These are phyloP conservation scores for Spinus olivaceus DNA, from an alignment of 2,797 vertebrate genomes.

Conservation along the genomic window DNA sequence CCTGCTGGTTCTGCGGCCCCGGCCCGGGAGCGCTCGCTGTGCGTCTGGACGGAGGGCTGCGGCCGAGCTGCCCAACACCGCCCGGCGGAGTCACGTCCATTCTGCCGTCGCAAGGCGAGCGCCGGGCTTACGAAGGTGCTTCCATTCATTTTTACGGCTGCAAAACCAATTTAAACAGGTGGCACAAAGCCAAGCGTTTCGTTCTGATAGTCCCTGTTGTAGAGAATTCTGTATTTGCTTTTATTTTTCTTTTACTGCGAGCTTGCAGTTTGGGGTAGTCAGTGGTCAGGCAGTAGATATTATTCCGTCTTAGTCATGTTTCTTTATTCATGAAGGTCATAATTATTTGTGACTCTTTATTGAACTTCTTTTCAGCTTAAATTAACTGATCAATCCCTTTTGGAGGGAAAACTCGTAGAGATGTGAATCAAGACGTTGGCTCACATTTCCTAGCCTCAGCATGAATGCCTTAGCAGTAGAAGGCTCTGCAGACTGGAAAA, in stretches of 20 bases:
- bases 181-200: background rate
- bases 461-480: background rate
- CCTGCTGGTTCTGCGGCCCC: background rate
- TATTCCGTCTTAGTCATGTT: background rate
- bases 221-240: background rate
- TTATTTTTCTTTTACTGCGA: background rate
- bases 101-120: background rate
- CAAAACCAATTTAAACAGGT: background rate
- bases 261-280: background rate
- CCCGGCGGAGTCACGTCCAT: background rate
- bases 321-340: background rate
- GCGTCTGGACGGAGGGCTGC: background rate
- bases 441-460: background rate
- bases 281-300: background rate
- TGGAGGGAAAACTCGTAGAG: background rate
- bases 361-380: background rate
- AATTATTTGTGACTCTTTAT: background rate
- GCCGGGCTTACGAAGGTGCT: too few relatives aligned
- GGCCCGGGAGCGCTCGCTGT: too few relatives aligned
- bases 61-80: background rate
- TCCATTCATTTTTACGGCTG: fast-evolving
- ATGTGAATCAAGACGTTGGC: background rate
- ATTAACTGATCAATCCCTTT: background rate
- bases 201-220: background rate
- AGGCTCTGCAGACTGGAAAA: background rate